Evolutionary conservation across 2,113 vertebrate species (phyloP).

Genomic region (Varanus komodoensis): DNA sequence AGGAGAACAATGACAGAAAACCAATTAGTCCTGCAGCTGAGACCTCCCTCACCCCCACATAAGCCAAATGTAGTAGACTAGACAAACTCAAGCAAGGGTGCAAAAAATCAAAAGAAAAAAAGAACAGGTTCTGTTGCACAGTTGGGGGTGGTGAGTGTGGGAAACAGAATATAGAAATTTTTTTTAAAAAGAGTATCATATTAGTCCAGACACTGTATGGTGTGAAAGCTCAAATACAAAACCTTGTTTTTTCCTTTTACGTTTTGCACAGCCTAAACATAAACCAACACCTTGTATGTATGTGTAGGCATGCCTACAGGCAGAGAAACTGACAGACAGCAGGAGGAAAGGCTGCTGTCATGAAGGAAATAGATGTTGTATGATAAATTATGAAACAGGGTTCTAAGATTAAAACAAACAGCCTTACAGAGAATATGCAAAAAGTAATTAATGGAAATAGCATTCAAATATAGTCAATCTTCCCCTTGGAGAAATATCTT

Average conservation of each 20-base stretch:
- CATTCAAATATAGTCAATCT: not conserved
- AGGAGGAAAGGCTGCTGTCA: not conserved
- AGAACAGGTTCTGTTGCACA: not conserved
- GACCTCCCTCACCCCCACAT: not conserved
- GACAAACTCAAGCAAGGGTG: slow-evolving; percentile 46
- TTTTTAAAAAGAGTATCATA: not conserved
- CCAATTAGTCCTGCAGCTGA: slow-evolving; percentile 46
- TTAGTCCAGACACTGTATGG: too few species aligned
- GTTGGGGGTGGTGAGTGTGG: not conserved
- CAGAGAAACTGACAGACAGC: not conserved
- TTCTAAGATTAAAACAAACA: slow-evolving; percentile 21
- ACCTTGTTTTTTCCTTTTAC: not conserved
- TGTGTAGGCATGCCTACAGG: not conserved
- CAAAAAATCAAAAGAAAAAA: not conserved
- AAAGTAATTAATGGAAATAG: not conserved
- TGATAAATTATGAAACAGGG: not conserved
- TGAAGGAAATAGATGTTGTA: not conserved
- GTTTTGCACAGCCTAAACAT: not conserved
- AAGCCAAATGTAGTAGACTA: slow-evolving; percentile 8
- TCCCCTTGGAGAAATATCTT: not conserved
- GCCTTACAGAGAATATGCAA: not conserved
- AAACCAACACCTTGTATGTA: not conserved
- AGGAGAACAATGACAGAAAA: slow-evolving; percentile 46
- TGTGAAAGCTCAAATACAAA: slow-evolving; percentile 41
- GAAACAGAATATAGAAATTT: not conserved